Percentiles rank a stretch among this genome's conserved stretches.
These are phyloP conservation scores for Mimachlamys varia DNA, from an alignment of 2,888 invertebrate genomes.

Conservation along the genomic window DNA sequence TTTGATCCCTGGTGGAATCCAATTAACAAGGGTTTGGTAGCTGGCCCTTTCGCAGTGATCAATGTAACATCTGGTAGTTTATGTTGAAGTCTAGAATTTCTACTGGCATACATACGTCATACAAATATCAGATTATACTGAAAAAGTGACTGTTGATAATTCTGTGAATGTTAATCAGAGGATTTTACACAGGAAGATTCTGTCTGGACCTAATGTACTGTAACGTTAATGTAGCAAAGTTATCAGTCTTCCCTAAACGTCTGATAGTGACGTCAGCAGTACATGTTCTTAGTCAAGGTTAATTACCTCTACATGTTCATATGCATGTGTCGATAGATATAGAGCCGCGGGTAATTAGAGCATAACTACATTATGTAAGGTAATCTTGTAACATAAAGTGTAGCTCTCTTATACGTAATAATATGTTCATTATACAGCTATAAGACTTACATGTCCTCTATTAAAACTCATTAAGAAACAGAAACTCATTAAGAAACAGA, in stretches of 20 bases:
- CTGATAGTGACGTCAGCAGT: not conserved
- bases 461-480: too few species aligned
- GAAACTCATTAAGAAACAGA: too few species aligned
- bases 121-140: not conserved
- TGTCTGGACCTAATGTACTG: not conserved
- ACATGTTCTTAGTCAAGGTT: not conserved
- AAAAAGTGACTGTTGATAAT: not conserved
- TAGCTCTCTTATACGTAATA: too few species aligned
- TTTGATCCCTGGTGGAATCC: too few species aligned
- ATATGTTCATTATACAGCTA: too few species aligned
- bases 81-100: not conserved
- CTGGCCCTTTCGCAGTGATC: not conserved
- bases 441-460: too few species aligned
- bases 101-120: not conserved
- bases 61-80: not conserved
- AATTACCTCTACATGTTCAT: not conserved
- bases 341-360: not conserved
- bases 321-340: not conserved
- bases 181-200: not conserved
- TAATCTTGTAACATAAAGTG: too few species aligned
- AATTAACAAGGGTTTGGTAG: too few species aligned
- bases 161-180: not conserved
- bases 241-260: not conserved
- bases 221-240: not conserved
- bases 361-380: too few species aligned